Percentiles rank a stretch among this genome's conserved stretches.
Conservation (phyloP, 2,797 vertebrate species). For the Anableps anableps region DNA sequence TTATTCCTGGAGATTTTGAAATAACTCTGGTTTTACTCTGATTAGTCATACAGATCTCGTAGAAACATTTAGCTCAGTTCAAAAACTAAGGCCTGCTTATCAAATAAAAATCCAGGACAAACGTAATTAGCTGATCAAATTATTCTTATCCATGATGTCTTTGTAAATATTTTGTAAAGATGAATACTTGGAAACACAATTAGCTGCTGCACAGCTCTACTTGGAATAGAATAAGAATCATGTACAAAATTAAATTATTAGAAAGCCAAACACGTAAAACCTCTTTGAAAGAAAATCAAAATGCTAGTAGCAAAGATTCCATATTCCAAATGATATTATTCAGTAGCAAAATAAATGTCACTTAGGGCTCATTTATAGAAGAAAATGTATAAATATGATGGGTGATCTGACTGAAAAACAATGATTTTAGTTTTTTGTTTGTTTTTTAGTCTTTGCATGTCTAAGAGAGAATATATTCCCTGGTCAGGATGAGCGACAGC, state of each 20-base stretch:
- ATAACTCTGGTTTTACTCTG: background rate
- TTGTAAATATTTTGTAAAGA: background rate
- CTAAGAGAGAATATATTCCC: constrained; percentile 21
- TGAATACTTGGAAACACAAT: background rate
- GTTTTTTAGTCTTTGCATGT: constrained; percentile 10
- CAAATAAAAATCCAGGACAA: background rate
- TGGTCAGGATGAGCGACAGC: constrained; percentile 61
- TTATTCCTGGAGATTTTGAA: background rate
- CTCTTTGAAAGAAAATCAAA: background rate
- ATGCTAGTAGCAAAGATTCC: background rate
- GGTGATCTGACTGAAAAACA: background rate
- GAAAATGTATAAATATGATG: background rate
- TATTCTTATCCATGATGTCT: no score
- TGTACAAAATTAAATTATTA: background rate
- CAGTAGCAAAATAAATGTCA: background rate
- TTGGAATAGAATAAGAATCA: background rate
- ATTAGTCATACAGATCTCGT: background rate
- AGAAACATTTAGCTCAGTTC: background rate
- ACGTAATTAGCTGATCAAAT: background rate
- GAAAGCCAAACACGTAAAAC: background rate
- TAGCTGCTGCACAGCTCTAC: background rate
- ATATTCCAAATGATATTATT: background rate
- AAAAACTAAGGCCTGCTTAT: background rate
- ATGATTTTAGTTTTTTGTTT: background rate
- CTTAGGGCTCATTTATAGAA: background rate